Base-by-base conservation (phyloP, 2,797 vertebrate genomes). In the Euphonia xanthogaster region DNA sequence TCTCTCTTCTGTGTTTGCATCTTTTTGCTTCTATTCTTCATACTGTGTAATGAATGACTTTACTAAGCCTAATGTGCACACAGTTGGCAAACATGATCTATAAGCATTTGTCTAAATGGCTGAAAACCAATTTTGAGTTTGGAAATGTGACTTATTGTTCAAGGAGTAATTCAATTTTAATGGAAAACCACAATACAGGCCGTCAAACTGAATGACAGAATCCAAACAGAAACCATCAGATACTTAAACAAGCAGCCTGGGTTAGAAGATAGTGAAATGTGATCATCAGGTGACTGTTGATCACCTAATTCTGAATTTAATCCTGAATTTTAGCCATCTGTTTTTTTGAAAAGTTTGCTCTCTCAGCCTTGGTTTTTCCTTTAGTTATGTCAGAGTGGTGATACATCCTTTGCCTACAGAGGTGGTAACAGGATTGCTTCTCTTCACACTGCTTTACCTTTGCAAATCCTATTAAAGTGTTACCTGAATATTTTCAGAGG, bases 401-500 rank as follows among this genome's bases (percentile, higher is more conserved):
- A 70, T 70, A 20, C 25, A 21, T 87, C n/a, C n/a, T 86, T 57
- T 75, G 25, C 55, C 77, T 61, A 23, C 23, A 35, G 71, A 80
- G 19, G 7, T 74, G 48, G 28, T 76, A 58, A 74, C 42, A 81
- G 66, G 37, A 80, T 73, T 92, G 60, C 31, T 87, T 76, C 39
- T 88, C 67, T 84, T 88, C 78, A 60, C 53, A 21, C n/a, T 89
- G 65, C 62, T 92, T 84, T 77, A 63, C 40, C 42, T 84, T 51
- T 48, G 65, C 47, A 23, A 92, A 86, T 45, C 61, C 75, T 84
- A 37, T 45, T 82, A 82, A 92, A 95, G 50, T 4, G 2, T 80
- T 93, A 87, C 14, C 82, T 92, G 82, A 63, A 50, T 55, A 68
- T 88, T 95, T 87, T 85, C 72, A 80, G 75, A 78, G 57, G 62